These are phyloP conservation scores for Acrossocheilus wenchowensis DNA, from an alignment of 2,797 vertebrate genomes.

Conservation along the genomic window DNA sequence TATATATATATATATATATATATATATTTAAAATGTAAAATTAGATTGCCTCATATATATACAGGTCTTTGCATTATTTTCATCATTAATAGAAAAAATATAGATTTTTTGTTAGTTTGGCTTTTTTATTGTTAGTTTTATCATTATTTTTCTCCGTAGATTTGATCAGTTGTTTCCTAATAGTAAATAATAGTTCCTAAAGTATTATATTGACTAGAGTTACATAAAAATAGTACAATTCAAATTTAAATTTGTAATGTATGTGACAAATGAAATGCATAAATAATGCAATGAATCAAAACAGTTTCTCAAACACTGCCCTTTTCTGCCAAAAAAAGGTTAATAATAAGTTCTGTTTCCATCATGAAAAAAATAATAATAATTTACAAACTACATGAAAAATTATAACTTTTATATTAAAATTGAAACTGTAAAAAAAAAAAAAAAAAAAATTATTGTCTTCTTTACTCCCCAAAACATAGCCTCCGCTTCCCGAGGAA, in stretches of 20 bases:
- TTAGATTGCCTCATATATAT: not conserved
- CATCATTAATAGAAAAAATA: too few species aligned
- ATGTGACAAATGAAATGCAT: not conserved
- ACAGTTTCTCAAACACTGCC: not conserved
- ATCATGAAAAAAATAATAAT: not conserved
- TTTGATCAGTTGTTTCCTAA: not conserved
- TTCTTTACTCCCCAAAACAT: constrained; percentile 53
- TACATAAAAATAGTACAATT: not conserved
- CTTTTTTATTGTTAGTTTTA: not conserved
- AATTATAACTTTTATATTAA: not conserved
- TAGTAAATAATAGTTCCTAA: not conserved
- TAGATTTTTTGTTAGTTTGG: not conserved
- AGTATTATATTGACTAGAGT: not conserved
- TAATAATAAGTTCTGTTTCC: constrained; percentile 54
- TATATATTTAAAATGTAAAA: not conserved
- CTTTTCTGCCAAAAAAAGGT: not conserved
- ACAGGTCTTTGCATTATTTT: not conserved
- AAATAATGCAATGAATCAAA: not conserved
- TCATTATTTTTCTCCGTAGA: not conserved
- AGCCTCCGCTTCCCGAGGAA: constrained; percentile 91
- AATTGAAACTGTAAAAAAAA: not conserved
- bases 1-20: not conserved
- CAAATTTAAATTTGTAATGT: not conserved
- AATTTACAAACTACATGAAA: too few species aligned
- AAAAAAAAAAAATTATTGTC: not conserved